Base-by-base conservation (phyloP, 2,888 invertebrate genomes). In the Callosobruchus maculatus region DNA sequence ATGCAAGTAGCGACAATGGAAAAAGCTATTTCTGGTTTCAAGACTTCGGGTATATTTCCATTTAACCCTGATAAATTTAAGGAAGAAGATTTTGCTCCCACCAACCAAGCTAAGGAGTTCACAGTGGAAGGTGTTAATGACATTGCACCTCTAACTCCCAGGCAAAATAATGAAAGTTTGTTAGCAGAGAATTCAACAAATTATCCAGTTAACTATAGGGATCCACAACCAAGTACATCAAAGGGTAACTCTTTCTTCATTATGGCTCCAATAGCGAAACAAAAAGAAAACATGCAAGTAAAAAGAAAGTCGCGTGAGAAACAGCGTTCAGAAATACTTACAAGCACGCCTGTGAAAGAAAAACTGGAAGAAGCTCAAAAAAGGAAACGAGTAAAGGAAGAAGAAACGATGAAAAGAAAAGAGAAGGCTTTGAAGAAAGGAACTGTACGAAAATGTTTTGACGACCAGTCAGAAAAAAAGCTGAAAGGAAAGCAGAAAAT, bases 1-100 rank as follows among this genome's bases (percentile, higher is more conserved):
- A 77, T 77, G 73, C 76, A 78, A 75, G 77, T 76, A 4, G 76
- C 74, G 9, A 77, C 75, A n/a, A 78, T 77, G 73, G 71, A 79
- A 68, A 78, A 78, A 72, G 75, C 74, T 72, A 71, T 72, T 70
- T 77, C 76, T 22, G 78, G 77, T 18, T 79, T 79, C 74, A 20
- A 21, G 2, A 70, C 72, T 68, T 31, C 22, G 2, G 72, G 72
- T 70, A 76, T 74, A 70, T 74, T 20, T 73, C 75, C 74, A 2
- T 70, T 76, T 21, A 49, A 77, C 22, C 76, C 73, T 4, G 73
- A 75, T 22, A 75, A 76, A 77, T 76, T 78, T 72, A 76, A 68
- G 22, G 74, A 77, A 22, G 74, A 73, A 66, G 75, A 80, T 73
- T 78, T 78, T 77, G 76, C 75, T 72, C 71, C 74, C 74, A 13